Evolutionary conservation across 1,140 invertebrate genomes (phyloP), one percentile per base, ranked within the genome.

Genomic region (Drosophila yakuba): DNA sequence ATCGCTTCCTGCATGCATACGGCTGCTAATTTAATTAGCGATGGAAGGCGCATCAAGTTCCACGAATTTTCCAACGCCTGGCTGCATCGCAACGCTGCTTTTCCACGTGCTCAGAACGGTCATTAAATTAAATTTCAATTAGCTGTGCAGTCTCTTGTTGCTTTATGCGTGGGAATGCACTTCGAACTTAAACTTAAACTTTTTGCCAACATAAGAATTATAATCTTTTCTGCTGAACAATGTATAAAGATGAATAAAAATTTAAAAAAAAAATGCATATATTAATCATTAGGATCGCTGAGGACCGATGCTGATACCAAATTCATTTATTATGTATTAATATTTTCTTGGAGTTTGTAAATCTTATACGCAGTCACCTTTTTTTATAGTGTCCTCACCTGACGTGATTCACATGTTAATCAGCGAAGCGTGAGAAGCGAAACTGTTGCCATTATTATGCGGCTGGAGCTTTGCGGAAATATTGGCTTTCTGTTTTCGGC

Each of bases 111-210:
- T 23, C 12, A 36, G 36, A 38, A 20, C 12, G 43, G 32, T 43
- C 48, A 66, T 67, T 63, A 62, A 81, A 78, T 85, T 60, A 78
- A 61, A 69, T 74, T 81, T 78, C 57, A 85, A 86, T 85, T 85
- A 86, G 78, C 56, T 59, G 36, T n/a, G 36, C 75, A 60, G 55
- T 59, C 35, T 66, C 39, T 41, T 43, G 51, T 12, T 17, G 44
- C 38, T 6, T n/a, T 12, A 23, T 44, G 61, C 45, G 56, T 45
- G 56, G 4, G 28, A 3, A 20, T 38, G 25, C 32, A 63, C 55
- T 35, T 14, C 4, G 7, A 60, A 8, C 23, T 14, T 39, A 39
- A 39, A 39, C 38, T 39, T 10, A 1, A 14, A 39, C 38, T 39
- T 39, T 14, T 12, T 4, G 14, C 4, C 11, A 39, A 39, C 38